phyloP scores from a whole-genome alignment of 2,888 invertebrate species.

The Camponotus fellah region DNA sequence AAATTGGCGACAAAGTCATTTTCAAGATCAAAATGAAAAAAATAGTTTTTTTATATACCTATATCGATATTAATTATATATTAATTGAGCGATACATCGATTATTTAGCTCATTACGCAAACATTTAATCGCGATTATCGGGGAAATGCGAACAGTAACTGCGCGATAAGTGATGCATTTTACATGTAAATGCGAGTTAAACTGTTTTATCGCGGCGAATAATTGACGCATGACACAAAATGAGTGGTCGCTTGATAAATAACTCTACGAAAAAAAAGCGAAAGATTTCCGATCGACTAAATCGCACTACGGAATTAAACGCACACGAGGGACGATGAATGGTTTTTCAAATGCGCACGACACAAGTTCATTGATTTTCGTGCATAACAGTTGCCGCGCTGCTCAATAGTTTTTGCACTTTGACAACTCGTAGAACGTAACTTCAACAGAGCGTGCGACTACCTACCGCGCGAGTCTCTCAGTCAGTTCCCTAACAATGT shows the following conservation, averaged over 20 bases:
- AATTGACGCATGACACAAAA: constrained; percentile 14
- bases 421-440: constrained; percentile 20
- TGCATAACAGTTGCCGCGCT: background rate
- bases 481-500: constrained; percentile 53
- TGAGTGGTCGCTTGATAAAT: background rate
- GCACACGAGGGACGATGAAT: background rate
- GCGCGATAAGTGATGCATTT: constrained; percentile 6
- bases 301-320: background rate
- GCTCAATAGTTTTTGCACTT: constrained; percentile 23
- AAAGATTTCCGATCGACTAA: background rate
- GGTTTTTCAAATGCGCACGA: constrained; percentile 9
- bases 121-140: constrained; percentile 33
- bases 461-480: constrained; percentile 50
- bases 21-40: no score
- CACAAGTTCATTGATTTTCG: constrained; percentile 40
- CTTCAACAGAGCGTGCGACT: background rate
- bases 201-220: background rate
- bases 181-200: constrained; percentile 5
- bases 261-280: background rate
- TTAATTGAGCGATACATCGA: constrained; percentile 28
- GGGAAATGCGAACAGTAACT: background rate
- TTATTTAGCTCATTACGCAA: background rate
- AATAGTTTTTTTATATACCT: background rate
- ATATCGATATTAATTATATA: background rate
- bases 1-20: no score